These are phyloP conservation scores for Anisognathus igniventris DNA, from an alignment of 2,797 vertebrate genomes.

Conservation along the genomic window DNA sequence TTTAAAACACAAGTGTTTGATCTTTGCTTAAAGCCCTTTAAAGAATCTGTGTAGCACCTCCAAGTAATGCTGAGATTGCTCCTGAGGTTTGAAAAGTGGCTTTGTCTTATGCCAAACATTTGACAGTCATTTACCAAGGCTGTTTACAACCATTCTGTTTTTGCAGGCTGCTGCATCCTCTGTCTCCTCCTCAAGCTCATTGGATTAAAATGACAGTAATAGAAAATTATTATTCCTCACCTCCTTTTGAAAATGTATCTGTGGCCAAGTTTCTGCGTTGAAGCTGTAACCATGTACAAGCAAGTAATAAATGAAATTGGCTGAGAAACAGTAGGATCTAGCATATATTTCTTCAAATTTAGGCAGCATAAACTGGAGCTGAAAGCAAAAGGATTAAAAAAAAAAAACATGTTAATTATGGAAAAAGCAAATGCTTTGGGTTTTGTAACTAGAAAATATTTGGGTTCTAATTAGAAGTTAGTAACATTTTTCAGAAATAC, in stretches of 20 bases:
- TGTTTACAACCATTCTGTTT: not conserved
- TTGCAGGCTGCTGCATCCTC: not conserved
- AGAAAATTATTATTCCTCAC: conserved; percentile 68
- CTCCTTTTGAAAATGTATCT: conserved; percentile 84
- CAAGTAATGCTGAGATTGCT: not conserved
- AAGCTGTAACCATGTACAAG: conserved; percentile 89
- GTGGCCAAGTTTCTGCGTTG: conserved; percentile 81
- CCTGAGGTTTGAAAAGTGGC: not conserved
- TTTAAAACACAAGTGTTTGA: not conserved
- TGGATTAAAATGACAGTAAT: not conserved
- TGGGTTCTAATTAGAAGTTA: not conserved
- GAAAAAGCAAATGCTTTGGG: not conserved
- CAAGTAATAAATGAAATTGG: conserved; percentile 85
- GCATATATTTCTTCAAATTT: conserved; percentile 74
- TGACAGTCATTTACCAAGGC: not conserved
- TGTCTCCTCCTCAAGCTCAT: not conserved
- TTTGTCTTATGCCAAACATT: not conserved
- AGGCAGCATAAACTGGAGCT: conserved; percentile 76
- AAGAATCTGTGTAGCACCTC: not conserved
- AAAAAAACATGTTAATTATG: not conserved
- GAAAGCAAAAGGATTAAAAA: not conserved
- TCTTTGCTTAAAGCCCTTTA: not conserved
- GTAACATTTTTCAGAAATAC: not conserved
- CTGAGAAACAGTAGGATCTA: conserved; percentile 86
- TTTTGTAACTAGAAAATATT: not conserved